Evolutionary conservation across 2,797 vertebrate species (phyloP).

Genomic region (Sebastes wilsoni): DNA sequence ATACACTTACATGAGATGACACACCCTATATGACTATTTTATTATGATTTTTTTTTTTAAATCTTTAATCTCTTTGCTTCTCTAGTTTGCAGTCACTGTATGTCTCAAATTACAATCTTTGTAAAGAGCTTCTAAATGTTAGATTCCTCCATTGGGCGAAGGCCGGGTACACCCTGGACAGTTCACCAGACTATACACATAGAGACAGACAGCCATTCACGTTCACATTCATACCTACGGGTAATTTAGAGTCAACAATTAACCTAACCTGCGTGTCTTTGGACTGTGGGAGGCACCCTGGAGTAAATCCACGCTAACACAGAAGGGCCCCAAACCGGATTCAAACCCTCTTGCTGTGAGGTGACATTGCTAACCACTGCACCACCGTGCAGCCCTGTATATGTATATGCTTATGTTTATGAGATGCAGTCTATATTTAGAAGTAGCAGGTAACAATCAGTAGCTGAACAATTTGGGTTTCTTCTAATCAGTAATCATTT

Average conservation of each 20-base stretch:
- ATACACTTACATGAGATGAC: neutral
- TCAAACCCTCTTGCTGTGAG: no score
- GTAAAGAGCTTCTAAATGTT: neutral
- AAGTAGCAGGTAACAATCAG: neutral
- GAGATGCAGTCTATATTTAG: neutral
- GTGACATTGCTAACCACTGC: no score
- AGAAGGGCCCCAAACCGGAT: no score
- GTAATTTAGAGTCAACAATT: neutral
- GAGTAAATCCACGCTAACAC: no score
- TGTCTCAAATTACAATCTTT: neutral
- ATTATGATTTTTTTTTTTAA: neutral
- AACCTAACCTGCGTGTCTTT: no score
- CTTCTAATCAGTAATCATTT: slow-evolving; percentile 10
- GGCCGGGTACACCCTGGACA: accelerated
- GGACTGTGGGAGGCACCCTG: no score
- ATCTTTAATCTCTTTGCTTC: neutral
- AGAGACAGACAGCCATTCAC: no score
- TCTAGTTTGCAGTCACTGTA: neutral
- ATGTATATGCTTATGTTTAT: neutral
- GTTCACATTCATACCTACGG: accelerated
- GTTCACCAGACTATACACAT: accelerated
- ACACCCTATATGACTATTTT: neutral
- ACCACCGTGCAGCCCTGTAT: no score
- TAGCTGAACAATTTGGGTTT: neutral
- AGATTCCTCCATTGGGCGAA: neutral